phyloP scores from a whole-genome alignment of 2,113 vertebrate genomes.

The Martes martes region DNA sequence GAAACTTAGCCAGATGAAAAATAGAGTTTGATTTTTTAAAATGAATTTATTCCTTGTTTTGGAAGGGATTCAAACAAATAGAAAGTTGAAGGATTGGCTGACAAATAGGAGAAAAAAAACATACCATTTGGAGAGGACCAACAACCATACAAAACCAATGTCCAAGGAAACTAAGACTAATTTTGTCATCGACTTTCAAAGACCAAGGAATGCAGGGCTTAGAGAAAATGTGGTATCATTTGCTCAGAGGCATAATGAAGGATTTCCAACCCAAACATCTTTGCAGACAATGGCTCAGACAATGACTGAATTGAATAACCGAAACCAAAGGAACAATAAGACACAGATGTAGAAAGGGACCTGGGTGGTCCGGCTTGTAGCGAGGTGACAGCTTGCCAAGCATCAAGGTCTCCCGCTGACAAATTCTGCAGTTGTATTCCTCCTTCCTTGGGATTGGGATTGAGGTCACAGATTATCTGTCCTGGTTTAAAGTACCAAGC shows the following conservation, averaged over 20 bases:
- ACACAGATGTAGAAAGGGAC: neutral
- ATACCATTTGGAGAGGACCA: neutral
- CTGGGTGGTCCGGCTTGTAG: neutral
- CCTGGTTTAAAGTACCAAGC: neutral
- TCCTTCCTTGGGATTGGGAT: neutral
- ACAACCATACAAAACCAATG: neutral
- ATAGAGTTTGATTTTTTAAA: neutral
- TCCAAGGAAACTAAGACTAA: neutral
- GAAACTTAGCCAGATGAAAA: conserved; percentile 21
- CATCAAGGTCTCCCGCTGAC: neutral
- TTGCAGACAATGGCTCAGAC: conserved; percentile 15
- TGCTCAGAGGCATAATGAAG: conserved; percentile 22
- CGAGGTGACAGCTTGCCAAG: neutral
- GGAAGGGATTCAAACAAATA: neutral
- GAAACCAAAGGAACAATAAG: conserved; percentile 13
- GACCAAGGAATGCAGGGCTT: neutral
- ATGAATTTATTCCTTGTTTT: conserved; percentile 22
- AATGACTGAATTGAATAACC: conserved; percentile 5
- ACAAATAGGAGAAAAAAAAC: conserved; percentile 4
- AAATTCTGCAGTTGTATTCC: neutral
- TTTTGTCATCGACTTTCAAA: neutral
- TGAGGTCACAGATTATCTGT: neutral
- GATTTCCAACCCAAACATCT: conserved; percentile 21
- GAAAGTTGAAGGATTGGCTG: neutral
- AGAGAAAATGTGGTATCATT: neutral